Conservation (phyloP, 2,888 invertebrate genomes). For the Drosophila phalerata region DNA sequence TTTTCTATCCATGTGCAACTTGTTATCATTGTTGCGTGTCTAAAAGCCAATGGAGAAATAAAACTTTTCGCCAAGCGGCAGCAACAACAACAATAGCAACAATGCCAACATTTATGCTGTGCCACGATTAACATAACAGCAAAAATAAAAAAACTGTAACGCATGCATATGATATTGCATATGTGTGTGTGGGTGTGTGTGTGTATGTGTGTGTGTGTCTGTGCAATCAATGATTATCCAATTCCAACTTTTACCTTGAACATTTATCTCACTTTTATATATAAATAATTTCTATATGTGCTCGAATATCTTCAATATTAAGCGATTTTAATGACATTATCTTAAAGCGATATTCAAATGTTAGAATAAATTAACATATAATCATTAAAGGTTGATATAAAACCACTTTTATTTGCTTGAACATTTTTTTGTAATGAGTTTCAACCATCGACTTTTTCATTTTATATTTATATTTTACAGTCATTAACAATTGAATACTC, state of each 20-base stretch:
- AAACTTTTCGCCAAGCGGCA: slow-evolving; percentile 62
- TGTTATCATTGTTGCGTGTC: slow-evolving; percentile 81
- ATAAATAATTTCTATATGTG: slow-evolving; percentile 4
- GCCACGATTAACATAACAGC: slow-evolving; percentile 67
- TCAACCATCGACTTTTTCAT: neutral
- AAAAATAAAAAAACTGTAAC: slow-evolving; percentile 32
- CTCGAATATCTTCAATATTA: neutral
- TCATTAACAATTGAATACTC: neutral
- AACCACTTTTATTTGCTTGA: neutral
- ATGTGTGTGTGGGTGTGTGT: slow-evolving; percentile 23
- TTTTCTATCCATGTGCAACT: slow-evolving; percentile 58
- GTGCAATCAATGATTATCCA: slow-evolving; percentile 76
- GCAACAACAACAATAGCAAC: slow-evolving; percentile 34
- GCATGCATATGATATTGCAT: slow-evolving; percentile 5
- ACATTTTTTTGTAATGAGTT: neutral
- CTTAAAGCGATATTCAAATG: neutral
- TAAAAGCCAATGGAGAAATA: slow-evolving; percentile 74
- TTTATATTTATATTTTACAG: neutral
- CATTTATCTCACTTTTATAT: slow-evolving; percentile 4
- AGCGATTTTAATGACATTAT: slow-evolving; percentile 1
- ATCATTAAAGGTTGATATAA: no score
- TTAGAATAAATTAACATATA: no score
- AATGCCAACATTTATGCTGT: slow-evolving; percentile 67
- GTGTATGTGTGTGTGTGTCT: slow-evolving; percentile 31
- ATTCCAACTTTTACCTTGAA: slow-evolving; percentile 56